Evolutionary conservation across 1,140 invertebrate genomes (phyloP).

Genomic region (Polyergus mexicanus): DNA sequence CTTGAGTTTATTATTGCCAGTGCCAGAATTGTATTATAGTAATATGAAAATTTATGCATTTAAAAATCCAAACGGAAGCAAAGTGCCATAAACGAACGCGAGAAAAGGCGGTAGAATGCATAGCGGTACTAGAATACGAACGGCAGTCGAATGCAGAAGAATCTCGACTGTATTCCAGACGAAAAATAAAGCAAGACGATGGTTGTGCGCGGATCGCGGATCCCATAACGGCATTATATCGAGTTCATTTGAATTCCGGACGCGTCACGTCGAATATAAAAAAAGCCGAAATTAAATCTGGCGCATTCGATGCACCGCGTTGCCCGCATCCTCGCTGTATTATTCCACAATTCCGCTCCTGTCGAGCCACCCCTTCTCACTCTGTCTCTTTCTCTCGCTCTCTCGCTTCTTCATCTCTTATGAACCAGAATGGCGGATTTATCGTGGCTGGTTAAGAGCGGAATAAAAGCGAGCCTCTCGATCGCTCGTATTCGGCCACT

Average conservation of each 20-base stretch:
- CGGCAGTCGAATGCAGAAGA: slow-evolving; percentile 9
- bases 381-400: slow-evolving; percentile 13
- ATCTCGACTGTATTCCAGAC: slow-evolving; percentile 26
- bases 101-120: background rate
- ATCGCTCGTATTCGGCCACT: slow-evolving; percentile 29
- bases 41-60: slow-evolving; percentile 43
- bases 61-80: slow-evolving; percentile 9
- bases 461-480: slow-evolving; percentile 49
- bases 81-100: background rate
- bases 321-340: slow-evolving; percentile 37
- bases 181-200: slow-evolving; percentile 62
- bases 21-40: background rate
- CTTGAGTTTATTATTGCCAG: background rate
- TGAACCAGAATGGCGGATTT: slow-evolving; percentile 47
- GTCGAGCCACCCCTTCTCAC: background rate
- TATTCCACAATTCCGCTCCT: slow-evolving; percentile 42
- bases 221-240: slow-evolving; percentile 68
- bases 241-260: slow-evolving; percentile 70
- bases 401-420: slow-evolving; percentile 20
- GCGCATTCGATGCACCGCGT: slow-evolving; percentile 54
- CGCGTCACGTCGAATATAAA: slow-evolving; percentile 46
- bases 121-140: background rate
- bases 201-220: slow-evolving; percentile 19
- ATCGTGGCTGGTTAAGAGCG: slow-evolving; percentile 43
- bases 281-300: slow-evolving; percentile 66